These are phyloP conservation scores for Nothocercus nigrocapillus DNA, from an alignment of 2,113 vertebrate species.

Conservation along the genomic window DNA sequence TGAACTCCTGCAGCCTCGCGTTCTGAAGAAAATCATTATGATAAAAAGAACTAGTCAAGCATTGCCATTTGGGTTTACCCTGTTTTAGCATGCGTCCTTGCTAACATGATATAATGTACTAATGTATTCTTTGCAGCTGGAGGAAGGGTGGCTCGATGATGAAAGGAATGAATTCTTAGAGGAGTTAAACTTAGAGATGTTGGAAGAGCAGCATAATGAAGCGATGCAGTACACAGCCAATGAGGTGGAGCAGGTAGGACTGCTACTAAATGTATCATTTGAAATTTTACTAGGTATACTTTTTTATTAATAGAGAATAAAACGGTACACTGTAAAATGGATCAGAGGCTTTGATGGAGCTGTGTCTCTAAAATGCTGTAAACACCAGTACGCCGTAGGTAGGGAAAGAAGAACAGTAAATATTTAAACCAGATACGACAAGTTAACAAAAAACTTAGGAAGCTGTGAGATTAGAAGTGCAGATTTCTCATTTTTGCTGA, in stretches of 20 bases:
- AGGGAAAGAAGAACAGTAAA: background rate
- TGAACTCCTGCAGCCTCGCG: conserved; percentile 49
- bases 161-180: conserved; percentile 97
- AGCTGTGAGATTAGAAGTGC: background rate
- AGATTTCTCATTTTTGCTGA: background rate
- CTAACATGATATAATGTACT: conserved; percentile 72
- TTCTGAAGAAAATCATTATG: conserved; percentile 77
- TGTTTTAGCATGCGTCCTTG: conserved; percentile 67
- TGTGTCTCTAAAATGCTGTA: background rate
- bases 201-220: conserved; percentile 93
- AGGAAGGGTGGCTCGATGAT: conserved; percentile 97
- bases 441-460: background rate
- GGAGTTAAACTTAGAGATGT: conserved; percentile 94
- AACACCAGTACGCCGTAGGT: fast-evolving
- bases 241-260: conserved; percentile 85
- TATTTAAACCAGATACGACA: background rate
- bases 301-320: conserved; percentile 17
- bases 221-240: conserved; percentile 82
- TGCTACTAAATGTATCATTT: background rate
- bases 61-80: conserved; percentile 66
- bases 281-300: background rate
- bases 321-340: background rate
- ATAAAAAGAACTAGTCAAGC: conserved; percentile 75
- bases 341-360: conserved; percentile 31
- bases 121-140: conserved; percentile 88